phyloP scores from a whole-genome alignment of 2,797 vertebrate genomes.

The Coilia nasus region DNA sequence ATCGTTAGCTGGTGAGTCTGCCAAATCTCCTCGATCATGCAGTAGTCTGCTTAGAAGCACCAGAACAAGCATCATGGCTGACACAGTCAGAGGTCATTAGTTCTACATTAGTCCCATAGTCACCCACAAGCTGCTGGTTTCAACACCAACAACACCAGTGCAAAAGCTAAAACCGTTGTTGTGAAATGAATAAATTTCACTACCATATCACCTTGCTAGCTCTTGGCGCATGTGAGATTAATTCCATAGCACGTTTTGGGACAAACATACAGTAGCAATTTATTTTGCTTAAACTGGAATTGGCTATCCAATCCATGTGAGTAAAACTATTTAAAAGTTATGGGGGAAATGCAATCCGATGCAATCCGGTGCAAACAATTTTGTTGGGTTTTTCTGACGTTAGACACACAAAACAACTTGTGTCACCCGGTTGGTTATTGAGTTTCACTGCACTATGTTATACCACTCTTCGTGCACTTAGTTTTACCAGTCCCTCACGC shows the following conservation, averaged over 20 bases:
- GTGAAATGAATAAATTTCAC: not conserved
- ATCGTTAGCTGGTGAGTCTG: not conserved
- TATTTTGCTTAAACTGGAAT: not conserved
- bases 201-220: not conserved
- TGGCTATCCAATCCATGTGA: not conserved
- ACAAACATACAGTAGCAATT: not conserved
- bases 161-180: not conserved
- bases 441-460: not conserved
- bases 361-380: not conserved
- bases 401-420: not conserved
- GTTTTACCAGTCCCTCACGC: not conserved
- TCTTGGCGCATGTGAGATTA: not conserved
- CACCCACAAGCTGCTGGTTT: not conserved
- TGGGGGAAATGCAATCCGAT: not conserved
- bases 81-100: not conserved
- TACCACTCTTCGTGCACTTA: not conserved
- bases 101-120: not conserved
- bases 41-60: not conserved
- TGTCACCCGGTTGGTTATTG: not conserved
- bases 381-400: not conserved
- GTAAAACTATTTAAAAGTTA: not conserved
- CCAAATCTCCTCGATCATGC: not conserved
- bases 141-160: not conserved
- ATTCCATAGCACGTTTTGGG: not conserved
- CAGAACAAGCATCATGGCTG: not conserved